Conservation (phyloP, 2,888 invertebrate genomes). For the Hydraecia micacea region DNA sequence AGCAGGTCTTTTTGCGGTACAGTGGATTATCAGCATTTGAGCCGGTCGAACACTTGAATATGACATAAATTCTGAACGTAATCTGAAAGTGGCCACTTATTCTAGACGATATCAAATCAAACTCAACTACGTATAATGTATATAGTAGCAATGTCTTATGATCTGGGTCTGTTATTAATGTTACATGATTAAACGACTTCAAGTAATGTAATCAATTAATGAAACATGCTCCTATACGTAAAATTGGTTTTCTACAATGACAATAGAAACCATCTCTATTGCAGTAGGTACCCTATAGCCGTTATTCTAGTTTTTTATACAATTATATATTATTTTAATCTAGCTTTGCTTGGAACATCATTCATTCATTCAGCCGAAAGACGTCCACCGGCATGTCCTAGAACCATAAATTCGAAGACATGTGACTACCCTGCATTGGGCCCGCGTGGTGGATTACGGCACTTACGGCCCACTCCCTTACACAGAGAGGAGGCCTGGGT, state of each 20-base stretch:
- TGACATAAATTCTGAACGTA: conserved; percentile 13
- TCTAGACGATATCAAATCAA: neutral
- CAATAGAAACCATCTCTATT: neutral
- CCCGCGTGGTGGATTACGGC: neutral
- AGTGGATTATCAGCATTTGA: neutral
- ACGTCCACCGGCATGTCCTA: neutral
- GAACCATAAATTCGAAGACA: neutral
- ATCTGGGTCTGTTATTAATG: neutral
- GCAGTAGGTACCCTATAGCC: too few species aligned
- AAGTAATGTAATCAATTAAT: neutral
- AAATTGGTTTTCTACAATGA: neutral
- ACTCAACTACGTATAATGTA: neutral
- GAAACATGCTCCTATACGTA: too few species aligned
- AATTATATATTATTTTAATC: neutral
- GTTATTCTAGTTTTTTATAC: neutral
- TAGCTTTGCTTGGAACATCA: neutral
- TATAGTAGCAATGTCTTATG: neutral
- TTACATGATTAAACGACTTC: neutral
- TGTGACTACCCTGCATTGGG: neutral
- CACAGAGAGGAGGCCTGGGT: neutral
- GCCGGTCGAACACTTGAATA: neutral
- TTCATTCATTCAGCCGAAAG: too few species aligned
- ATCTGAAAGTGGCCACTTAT: conserved; percentile 12
- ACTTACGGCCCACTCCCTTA: neutral
- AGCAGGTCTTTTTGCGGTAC: neutral